Evolutionary conservation across 2,797 vertebrate species (phyloP), one percentile per base, ranked within the genome.

Genomic region (Poecilia velifera): DNA sequence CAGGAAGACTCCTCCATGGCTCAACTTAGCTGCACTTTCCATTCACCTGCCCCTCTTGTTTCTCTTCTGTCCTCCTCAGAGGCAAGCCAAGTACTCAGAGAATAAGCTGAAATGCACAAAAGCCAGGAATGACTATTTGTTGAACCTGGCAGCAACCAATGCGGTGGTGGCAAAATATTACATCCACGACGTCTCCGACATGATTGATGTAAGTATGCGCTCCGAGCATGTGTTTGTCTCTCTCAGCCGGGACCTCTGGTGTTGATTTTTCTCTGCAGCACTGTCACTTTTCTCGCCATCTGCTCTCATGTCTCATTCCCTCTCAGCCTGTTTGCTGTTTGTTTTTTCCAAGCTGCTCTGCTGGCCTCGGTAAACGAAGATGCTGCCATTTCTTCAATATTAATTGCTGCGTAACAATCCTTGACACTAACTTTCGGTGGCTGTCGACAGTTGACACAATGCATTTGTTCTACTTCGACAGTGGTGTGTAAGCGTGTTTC

Each of bases 21-120:
- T 85, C 80, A 25, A 75, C 85, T 77, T 80, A 51, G 73, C 80
- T 76, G 22, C 77, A 80, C 82, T 87, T 74, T 41, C 34, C 25
- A 64, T 73, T 88, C 57, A 82, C 87, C 84, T 87, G 13, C 70
- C 81, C 64, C 75, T 47, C 14, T 13, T 72, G 43, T 72, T 72
- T 91, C 82, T 88, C 74, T 73, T 86, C 75, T 90, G 82, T 87
- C 80, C 85, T 86, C 90, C 84, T 82, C 94, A 99, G 98, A 98
- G 98, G 83, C 98, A 99, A 94, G 98, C 98, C 87, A 99, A 99
- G 92, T 99, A 99, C 78, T 99, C 98, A 0, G 98, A 99, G 89
- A 99, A 99, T 95, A 99, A 99, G 92, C 96, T 99, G 93, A 99
- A 99, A 91, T 99, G 98, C 88, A 99, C 98, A 4, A 99, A 99